Evolutionary conservation across 2,797 vertebrate genomes (phyloP), one percentile per base, ranked within the genome.

Genomic region (Macropodus opercularis): DNA sequence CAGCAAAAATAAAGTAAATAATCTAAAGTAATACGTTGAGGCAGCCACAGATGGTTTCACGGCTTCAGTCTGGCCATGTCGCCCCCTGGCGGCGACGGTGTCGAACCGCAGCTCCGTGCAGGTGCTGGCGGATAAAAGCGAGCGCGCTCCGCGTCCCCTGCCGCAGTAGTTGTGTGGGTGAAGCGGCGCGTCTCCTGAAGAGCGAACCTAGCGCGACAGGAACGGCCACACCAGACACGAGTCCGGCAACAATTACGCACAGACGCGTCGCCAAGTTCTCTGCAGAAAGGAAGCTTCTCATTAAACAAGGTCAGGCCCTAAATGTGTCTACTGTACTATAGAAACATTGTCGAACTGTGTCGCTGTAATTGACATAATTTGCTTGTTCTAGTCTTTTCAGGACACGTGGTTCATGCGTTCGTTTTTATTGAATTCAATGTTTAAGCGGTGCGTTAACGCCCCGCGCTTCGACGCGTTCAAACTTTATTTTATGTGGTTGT

Each of bases 81-180:
- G 68, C 2, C 79, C 72, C 50, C 80, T 38, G 1, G 73, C 24
- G 86, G 52, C 26, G 0, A 0, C 0, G 2, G 2, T 0, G 0
- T 0, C 0, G 0, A 17, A 17, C 22, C 32, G 71, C 78, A 19
- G 61, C 40, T 13, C 7, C 1, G 18, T 1, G 34, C 8, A 29
- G 55, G 63, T 19, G 55, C 66, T 0, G 54, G 48, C 21, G 5
- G 48, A 59, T 73, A 68, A 75, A 58, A 70, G 64, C 58, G 65
- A 77, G 64, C 79, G 64, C 75, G 68, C 70, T 15, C 21, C 1
- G 26, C 3, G 21, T 17, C 54, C 64, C 40, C 19, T 50, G 77
- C 64, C 34, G 76, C 86, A 80, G 73, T 53, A 69, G 53, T 9
- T 21, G 67, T 39, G 54, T 14, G 35, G 52, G 18, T 6, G 68